Evolutionary conservation across 2,113 vertebrate species (phyloP).

Genomic region (Platysternon megacephalum): DNA sequence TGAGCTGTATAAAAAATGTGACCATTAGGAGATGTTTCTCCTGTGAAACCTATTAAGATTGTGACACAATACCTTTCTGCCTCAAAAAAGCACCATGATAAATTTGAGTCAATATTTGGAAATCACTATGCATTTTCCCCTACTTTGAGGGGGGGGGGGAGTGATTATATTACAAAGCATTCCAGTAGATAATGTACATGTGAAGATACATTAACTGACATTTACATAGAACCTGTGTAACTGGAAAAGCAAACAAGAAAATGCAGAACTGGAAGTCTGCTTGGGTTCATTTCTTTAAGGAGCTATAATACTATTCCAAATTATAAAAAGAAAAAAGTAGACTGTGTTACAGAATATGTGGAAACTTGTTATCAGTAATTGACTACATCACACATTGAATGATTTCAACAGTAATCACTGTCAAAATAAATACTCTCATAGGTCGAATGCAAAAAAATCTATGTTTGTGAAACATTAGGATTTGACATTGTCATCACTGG

Average conservation of each 20-base stretch:
- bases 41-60: background rate
- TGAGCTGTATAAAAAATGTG: background rate
- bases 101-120: background rate
- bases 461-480: background rate
- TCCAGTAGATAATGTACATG: background rate
- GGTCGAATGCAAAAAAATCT: slow-evolving; percentile 46
- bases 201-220: background rate
- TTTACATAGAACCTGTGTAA: background rate
- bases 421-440: slow-evolving; percentile 42
- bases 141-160: background rate
- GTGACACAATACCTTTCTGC: background rate
- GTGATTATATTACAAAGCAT: background rate
- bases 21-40: background rate
- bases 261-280: background rate
- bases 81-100: background rate
- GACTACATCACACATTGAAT: background rate
- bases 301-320: background rate
- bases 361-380: slow-evolving; percentile 54
- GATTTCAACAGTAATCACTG: slow-evolving; percentile 60
- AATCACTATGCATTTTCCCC: background rate
- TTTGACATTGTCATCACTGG: slow-evolving; percentile 42
- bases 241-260: slow-evolving; percentile 31
- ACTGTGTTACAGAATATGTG: background rate
- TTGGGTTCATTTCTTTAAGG: background rate
- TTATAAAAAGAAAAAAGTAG: background rate